Base-by-base conservation (phyloP, 2,888 invertebrate species). In the Ophonus ardosiacus region DNA sequence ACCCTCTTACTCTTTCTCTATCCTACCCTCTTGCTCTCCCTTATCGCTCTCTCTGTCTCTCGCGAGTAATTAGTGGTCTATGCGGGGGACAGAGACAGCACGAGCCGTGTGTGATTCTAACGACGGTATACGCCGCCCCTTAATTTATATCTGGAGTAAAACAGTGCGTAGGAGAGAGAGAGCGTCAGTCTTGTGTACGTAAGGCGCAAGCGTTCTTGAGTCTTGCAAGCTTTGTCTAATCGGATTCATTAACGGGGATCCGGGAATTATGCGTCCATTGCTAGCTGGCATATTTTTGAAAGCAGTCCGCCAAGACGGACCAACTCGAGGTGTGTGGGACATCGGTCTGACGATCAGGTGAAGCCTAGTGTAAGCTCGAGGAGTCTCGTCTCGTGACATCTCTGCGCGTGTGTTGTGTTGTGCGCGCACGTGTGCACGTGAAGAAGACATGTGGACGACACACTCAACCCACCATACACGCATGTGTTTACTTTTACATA, bases 211-310 rank as follows among this genome's bases (percentile, higher is more conserved):
- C 91, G 91, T 91, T 90, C 90, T 91, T 90, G 90, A 89, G 90
- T 90, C 90, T 90, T 89, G 90, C 90, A 90, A 90, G 91, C 91
- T 92, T 91, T 91, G 91, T 92, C 92, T 93, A 93, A 93, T 92
- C 92, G 92, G 92, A 93, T 93, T 93, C 93, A 92, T 93, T 93
- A 93, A 92, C 92, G 91, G 92, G 92, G 91, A 92, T 92, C 92
- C 92, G 90, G 91, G 92, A 92, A 92, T 92, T 92, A 92, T 92
- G 92, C 92, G 92, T 91, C 92, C 92, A 91, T 91, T 91, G 91
- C 91, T 90, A 91, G 91, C 91, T 91, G 91, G 91, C 91, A 91
- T 91, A 92, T 92, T 92, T 91, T 91, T 91, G 91, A 91, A 91
- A 91, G 90, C 92, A 91, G 91, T 91, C 90, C 84, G 86, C 86